Evolutionary conservation across 2,113 vertebrate genomes (phyloP).

Genomic region (Callocephalon fimbriatum): DNA sequence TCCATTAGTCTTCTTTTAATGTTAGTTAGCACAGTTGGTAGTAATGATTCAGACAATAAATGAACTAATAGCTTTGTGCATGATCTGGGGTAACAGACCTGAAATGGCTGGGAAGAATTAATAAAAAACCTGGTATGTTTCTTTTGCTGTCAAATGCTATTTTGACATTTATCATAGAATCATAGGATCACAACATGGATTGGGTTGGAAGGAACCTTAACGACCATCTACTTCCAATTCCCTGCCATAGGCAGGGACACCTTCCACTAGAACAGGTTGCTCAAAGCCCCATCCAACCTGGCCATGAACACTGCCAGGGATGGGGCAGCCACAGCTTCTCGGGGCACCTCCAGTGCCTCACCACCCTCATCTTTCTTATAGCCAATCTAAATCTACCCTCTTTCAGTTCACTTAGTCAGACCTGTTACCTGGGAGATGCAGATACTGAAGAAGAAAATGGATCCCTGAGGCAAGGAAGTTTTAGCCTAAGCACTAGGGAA

Average conservation of each 20-base stretch:
- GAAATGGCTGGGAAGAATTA: background rate
- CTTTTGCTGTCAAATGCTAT: background rate
- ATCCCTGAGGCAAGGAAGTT: background rate
- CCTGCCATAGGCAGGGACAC: background rate
- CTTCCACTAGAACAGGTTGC: background rate
- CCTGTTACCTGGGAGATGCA: background rate
- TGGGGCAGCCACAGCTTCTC: background rate
- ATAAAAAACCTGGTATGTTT: background rate
- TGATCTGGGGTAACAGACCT: background rate
- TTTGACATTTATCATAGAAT: background rate
- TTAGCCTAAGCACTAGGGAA: background rate
- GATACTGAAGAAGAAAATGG: background rate
- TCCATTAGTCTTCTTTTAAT: constrained; percentile 63
- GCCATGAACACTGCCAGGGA: background rate
- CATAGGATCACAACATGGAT: background rate
- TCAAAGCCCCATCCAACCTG: background rate
- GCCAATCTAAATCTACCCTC: background rate
- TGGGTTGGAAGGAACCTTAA: background rate
- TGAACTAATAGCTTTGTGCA: background rate
- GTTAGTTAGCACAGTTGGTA: constrained; percentile 21
- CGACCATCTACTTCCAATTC: fast-evolving
- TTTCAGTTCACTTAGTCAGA: background rate
- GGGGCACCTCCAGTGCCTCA: background rate
- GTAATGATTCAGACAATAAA: constrained; percentile 20
- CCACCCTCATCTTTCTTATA: background rate